phyloP scores from a whole-genome alignment of 2,888 invertebrate species.

The Thymelicus acteon region DNA sequence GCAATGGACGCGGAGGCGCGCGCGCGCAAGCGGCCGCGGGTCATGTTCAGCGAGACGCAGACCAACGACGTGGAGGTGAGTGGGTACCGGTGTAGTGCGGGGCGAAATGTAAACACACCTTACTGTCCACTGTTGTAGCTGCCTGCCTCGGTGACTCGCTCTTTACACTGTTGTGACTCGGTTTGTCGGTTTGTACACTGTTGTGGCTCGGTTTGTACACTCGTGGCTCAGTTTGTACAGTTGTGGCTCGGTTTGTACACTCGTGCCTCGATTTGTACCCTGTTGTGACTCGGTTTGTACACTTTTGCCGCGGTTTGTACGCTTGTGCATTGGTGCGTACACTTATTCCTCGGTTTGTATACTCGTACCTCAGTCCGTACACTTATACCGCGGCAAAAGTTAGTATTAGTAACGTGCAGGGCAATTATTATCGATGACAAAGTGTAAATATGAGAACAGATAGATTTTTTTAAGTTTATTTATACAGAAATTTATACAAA shows the following conservation, averaged over 20 bases:
- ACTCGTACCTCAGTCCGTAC: not conserved
- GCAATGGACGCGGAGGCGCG: conserved; percentile 51
- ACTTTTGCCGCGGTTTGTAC: not conserved
- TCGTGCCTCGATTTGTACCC: too few relatives aligned
- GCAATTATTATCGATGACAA: too few relatives aligned
- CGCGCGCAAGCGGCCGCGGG: conserved; percentile 62
- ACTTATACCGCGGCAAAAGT: too few relatives aligned
- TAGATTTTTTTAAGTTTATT: too few relatives aligned
- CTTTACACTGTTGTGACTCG: too few relatives aligned
- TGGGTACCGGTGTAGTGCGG: not conserved
- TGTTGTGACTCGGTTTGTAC: not conserved
- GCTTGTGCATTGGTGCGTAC: not conserved
- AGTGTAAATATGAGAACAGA: too few relatives aligned
- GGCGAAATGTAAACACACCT: conserved; percentile 9
- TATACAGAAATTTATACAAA: too few relatives aligned
- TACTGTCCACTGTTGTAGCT: conserved; percentile 1
- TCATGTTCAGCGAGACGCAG: conserved; percentile 52
- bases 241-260: too few relatives aligned
- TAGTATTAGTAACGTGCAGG: too few relatives aligned
- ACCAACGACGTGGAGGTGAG: conserved; percentile 76
- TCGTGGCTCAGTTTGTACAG: not conserved
- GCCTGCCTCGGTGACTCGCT: too few relatives aligned
- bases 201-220: not conserved
- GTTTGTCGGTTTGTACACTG: too few relatives aligned
- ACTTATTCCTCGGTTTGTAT: not conserved